Conservation (phyloP, 35 echinoderm and acorn worm species). For the Holothuria glaberrima region DNA sequence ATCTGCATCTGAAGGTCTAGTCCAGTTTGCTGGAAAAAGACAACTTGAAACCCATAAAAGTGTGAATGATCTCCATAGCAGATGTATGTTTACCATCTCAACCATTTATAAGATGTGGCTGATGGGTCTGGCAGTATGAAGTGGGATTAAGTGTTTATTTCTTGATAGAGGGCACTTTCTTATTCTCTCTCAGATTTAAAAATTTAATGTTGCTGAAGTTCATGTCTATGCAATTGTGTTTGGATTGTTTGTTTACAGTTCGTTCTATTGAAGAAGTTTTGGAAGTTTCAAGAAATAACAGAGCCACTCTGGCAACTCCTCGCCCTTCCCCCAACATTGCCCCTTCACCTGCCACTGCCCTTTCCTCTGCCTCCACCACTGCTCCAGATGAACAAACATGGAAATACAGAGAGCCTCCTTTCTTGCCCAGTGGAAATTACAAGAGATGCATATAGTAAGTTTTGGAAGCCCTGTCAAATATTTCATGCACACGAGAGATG, state of each 20-base stretch:
- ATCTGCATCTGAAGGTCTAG: no score
- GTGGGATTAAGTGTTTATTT: neutral
- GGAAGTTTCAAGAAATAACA: neutral
- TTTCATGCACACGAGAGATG: no score
- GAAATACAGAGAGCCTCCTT: slow-evolving; percentile 25
- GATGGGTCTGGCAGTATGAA: neutral
- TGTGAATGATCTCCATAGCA: no score
- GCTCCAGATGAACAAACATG: neutral
- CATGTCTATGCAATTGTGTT: neutral
- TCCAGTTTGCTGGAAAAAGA: no score
- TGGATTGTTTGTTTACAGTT: neutral
- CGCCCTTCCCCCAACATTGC: neutral
- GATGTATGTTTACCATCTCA: no score
- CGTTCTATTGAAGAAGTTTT: slow-evolving; percentile 1
- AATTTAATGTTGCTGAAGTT: neutral
- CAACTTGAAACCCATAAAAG: no score
- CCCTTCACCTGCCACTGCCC: neutral
- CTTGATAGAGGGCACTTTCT: neutral
- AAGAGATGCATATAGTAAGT: slow-evolving; percentile 6
- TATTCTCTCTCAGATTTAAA: neutral
- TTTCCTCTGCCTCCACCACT: neutral
- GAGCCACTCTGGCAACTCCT: neutral
- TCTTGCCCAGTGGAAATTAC: slow-evolving; percentile 10
- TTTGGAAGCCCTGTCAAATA: no score
- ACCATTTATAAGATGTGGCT: no score